Evolutionary conservation across 1,140 invertebrate species (phyloP).

Genomic region (Sminthurides bifidus): DNA sequence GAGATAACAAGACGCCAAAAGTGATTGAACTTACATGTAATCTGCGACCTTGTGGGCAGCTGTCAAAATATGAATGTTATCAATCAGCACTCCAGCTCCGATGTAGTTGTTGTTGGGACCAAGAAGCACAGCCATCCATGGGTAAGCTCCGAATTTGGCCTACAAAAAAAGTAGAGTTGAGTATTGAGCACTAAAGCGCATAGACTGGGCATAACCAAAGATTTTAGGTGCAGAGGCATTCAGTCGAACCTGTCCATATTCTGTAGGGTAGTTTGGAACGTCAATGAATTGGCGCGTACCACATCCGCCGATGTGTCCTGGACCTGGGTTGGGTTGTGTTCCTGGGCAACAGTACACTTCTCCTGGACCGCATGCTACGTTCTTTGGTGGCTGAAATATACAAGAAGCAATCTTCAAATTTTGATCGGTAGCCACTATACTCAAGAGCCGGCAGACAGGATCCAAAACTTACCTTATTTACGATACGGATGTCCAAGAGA

Average conservation of each 20-base stretch:
- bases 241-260: conserved; percentile 27
- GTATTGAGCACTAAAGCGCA: not conserved
- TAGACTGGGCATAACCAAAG: not conserved
- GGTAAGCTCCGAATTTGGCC: conserved; percentile 37
- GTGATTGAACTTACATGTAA: conserved; percentile 43
- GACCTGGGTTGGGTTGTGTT: conserved; percentile 2
- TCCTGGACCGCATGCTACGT: conserved; percentile 11
- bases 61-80: conserved; percentile 50
- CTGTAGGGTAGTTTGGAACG: conserved; percentile 12
- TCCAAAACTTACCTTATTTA: conserved; percentile 29
- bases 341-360: conserved; percentile 21
- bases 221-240: not conserved
- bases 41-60: conserved; percentile 51
- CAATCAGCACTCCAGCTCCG: conserved; percentile 54
- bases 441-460: no score
- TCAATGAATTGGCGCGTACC: conserved; percentile 19
- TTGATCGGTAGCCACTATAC: no score
- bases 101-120: conserved; percentile 44
- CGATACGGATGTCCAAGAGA: conserved; percentile 33
- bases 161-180: conserved; percentile 10
- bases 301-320: conserved; percentile 12
- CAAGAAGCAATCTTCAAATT: not conserved
- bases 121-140: conserved; percentile 41
- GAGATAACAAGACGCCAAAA: not conserved
- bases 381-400: conserved; percentile 14